Evolutionary conservation across 1,140 invertebrate genomes (phyloP).

Genomic region (Paramacrobiotus metropolitanus): DNA sequence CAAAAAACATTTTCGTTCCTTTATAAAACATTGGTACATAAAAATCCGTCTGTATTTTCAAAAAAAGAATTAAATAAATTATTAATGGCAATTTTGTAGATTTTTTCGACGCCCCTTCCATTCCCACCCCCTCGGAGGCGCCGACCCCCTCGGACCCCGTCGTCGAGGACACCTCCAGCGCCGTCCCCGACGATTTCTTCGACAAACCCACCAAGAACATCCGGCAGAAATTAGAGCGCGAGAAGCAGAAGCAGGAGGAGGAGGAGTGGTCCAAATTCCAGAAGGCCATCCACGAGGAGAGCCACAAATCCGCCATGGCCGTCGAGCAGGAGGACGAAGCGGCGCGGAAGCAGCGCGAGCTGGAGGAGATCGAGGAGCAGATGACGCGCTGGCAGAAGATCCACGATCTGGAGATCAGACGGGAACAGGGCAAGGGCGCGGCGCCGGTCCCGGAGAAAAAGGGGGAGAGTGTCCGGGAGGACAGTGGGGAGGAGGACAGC

Average conservation of each 20-base stretch:
- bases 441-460: background rate
- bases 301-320: background rate
- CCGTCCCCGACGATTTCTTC: background rate
- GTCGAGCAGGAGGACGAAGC: background rate
- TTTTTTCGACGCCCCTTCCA: background rate
- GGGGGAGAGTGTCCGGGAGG: background rate
- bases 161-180: background rate
- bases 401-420: background rate
- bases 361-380: slow-evolving; percentile 2
- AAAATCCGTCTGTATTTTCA: background rate
- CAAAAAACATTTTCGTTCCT: background rate
- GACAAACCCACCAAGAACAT: slow-evolving; percentile 2
- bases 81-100: background rate
- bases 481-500: background rate
- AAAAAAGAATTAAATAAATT: background rate
- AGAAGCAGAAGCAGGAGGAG: background rate
- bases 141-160: background rate
- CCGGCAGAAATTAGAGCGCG: background rate
- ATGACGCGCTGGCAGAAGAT: background rate
- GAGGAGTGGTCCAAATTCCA: slow-evolving; percentile 2
- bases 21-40: background rate
- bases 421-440: background rate
- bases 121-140: background rate
- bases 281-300: background rate
- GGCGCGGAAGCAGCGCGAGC: background rate